Evolutionary conservation across 2,113 vertebrate genomes (phyloP).

Genomic region (Columba janthina): DNA sequence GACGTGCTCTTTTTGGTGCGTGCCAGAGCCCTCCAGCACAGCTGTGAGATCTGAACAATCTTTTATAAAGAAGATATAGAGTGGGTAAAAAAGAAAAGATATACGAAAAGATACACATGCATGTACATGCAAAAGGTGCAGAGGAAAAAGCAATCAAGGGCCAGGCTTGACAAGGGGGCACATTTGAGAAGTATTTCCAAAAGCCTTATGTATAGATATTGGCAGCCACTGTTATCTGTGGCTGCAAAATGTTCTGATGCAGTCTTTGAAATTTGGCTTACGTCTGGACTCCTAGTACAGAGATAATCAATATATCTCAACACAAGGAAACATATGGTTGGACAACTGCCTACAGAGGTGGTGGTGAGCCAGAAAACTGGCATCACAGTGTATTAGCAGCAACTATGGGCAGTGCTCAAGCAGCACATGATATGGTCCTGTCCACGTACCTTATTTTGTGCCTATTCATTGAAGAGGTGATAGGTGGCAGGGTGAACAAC

Average conservation of each 20-base stretch:
- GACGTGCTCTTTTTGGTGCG: constrained; percentile 51
- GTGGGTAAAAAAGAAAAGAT: background rate
- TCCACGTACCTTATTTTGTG: background rate
- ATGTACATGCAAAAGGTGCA: background rate
- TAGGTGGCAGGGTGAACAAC: constrained; percentile 23
- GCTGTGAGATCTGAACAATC: constrained; percentile 49
- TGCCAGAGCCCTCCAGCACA: constrained; percentile 52
- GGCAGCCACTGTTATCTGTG: background rate
- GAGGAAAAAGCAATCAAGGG: background rate
- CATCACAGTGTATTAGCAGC: background rate
- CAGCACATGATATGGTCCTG: background rate
- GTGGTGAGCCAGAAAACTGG: constrained; percentile 3
- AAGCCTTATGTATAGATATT: background rate
- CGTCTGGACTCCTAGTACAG: background rate
- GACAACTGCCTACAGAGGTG: background rate
- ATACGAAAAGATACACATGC: background rate
- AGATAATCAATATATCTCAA: background rate
- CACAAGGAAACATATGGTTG: background rate
- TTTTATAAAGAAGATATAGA: background rate
- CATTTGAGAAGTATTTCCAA: background rate
- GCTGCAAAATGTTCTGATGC: background rate
- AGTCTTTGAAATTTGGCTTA: background rate
- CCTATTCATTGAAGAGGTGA: constrained; percentile 4
- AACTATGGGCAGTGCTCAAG: constrained; percentile 18
- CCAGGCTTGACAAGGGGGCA: background rate